phyloP scores from a whole-genome alignment of 1,140 invertebrate genomes.

The Bombus impatiens region DNA sequence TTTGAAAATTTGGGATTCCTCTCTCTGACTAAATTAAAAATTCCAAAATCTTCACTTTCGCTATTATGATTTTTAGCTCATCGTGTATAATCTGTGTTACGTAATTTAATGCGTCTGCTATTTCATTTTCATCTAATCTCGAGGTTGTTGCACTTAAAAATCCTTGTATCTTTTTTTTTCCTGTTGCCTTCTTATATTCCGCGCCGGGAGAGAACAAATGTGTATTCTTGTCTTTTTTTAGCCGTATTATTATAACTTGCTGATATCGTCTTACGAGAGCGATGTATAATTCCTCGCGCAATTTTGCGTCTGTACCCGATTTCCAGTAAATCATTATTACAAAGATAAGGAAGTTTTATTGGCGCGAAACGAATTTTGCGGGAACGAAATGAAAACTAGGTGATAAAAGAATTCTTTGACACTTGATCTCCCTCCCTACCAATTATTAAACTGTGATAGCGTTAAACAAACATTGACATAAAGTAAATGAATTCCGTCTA shows the following conservation, averaged over 20 bases:
- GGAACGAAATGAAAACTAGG: not conserved
- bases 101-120: too few species aligned
- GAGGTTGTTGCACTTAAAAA: too few species aligned
- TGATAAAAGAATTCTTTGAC: not conserved
- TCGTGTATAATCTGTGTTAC: too few species aligned
- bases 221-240: not conserved
- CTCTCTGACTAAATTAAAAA: too few species aligned
- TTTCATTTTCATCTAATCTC: too few species aligned
- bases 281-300: not conserved
- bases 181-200: not conserved
- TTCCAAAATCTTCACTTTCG: too few species aligned
- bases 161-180: not conserved
- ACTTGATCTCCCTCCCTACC: not conserved
- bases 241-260: not conserved
- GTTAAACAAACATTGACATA: not conserved
- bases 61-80: too few species aligned
- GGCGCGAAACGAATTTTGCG: not conserved
- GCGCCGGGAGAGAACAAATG: too few species aligned
- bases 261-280: not conserved
- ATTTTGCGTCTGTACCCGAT: not conserved
- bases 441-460: not conserved
- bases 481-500: not conserved
- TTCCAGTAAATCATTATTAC: not conserved
- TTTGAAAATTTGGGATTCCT: too few species aligned
- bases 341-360: conserved; percentile 12